Conservation (phyloP, 2,888 invertebrate genomes). For the Pseudolycoriella hygida region DNA sequence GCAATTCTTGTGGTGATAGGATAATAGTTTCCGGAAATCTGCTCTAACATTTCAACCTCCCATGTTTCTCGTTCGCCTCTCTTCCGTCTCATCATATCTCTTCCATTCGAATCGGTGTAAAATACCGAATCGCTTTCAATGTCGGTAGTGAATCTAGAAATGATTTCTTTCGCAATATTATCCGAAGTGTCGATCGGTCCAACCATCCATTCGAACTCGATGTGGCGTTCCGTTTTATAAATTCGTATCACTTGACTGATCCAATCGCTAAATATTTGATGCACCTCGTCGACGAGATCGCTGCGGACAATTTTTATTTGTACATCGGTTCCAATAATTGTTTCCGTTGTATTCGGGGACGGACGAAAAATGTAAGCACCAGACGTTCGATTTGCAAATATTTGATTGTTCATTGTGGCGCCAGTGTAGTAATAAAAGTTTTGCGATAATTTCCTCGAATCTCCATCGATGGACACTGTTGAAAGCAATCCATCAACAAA, state of each 20-base stretch:
- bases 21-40: constrained; percentile 78
- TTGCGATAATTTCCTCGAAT: constrained; percentile 33
- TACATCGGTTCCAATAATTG: constrained; percentile 21
- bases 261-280: constrained; percentile 48
- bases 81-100: constrained; percentile 60
- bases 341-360: constrained; percentile 36
- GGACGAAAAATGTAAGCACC: constrained; percentile 90
- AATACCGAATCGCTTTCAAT: constrained; percentile 48
- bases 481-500: constrained; percentile 43
- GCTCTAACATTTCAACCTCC: constrained; percentile 47
- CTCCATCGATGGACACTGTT: constrained; percentile 29
- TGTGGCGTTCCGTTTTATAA: constrained; percentile 37
- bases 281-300: constrained; percentile 54
- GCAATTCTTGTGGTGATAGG: constrained; percentile 73
- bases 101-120: constrained; percentile 87
- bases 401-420: constrained; percentile 44
- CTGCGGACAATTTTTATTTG: constrained; percentile 31
- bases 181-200: constrained; percentile 55
- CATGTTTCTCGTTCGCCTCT: constrained; percentile 57
- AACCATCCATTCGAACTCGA: constrained; percentile 60
- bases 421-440: constrained; percentile 59
- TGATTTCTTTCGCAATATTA: constrained; percentile 65
- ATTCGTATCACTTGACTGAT: constrained; percentile 55
- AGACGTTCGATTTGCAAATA: constrained; percentile 49
- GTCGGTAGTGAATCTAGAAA: constrained; percentile 50